phyloP scores from a whole-genome alignment of 1,140 invertebrate genomes.

The Lasioglossum albipes region DNA sequence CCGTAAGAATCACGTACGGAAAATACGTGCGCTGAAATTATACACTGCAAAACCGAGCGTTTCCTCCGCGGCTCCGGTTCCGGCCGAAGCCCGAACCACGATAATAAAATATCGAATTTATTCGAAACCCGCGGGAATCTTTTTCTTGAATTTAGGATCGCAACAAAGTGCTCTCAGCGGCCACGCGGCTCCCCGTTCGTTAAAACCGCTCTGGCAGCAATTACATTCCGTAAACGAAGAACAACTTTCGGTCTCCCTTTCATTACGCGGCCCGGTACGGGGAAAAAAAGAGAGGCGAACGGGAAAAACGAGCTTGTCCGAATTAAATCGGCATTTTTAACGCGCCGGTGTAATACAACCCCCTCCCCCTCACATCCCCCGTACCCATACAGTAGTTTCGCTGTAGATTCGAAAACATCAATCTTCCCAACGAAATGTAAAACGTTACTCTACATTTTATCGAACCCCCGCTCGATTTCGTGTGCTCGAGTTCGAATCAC shows the following conservation, averaged over 20 bases:
- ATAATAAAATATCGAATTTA: constrained; percentile 43
- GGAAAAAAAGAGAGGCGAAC: too few relatives aligned
- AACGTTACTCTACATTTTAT: too few relatives aligned
- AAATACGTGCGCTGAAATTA: constrained; percentile 48
- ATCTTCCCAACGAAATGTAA: too few relatives aligned
- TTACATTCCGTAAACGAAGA: background rate
- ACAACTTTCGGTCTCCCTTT: background rate
- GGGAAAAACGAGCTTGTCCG: too few relatives aligned
- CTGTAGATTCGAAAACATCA: too few relatives aligned
- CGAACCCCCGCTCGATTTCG: too few relatives aligned
- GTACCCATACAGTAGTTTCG: too few relatives aligned
- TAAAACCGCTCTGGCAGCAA: background rate
- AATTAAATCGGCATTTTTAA: too few relatives aligned
- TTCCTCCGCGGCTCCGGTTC: background rate
- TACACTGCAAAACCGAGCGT: constrained; percentile 16
- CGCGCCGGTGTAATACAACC: too few relatives aligned
- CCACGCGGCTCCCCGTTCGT: background rate
- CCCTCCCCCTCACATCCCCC: too few relatives aligned
- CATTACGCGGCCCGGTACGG: too few relatives aligned
- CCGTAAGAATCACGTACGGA: constrained; percentile 46
- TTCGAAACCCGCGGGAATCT: constrained; percentile 12
- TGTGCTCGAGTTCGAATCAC: too few relatives aligned
- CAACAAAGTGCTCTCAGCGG: background rate
- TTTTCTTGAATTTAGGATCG: constrained; percentile 25
- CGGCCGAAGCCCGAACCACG: constrained; percentile 14